Evolutionary conservation across 2,113 vertebrate species (phyloP).

Genomic region (Gavia stellata): DNA sequence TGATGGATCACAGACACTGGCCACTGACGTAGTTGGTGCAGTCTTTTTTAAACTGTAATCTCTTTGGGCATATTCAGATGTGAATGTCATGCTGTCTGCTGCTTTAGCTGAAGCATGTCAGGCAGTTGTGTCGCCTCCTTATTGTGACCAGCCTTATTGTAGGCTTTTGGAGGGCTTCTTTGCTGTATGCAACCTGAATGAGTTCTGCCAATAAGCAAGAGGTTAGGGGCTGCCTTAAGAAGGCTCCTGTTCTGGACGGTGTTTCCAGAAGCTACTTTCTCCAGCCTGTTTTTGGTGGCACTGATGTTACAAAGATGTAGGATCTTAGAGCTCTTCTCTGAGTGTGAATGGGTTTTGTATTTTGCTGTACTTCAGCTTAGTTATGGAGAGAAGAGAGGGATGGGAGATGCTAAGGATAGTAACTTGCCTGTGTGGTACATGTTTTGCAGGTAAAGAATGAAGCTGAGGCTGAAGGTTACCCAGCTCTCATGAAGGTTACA

Average conservation of each 20-base stretch:
- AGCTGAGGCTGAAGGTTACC: background rate
- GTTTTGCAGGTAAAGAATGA: background rate
- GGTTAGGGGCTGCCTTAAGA: background rate
- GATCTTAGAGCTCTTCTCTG: background rate
- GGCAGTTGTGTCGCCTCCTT: conserved; percentile 36
- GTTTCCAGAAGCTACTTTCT: background rate
- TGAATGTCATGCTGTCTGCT: conserved; percentile 49
- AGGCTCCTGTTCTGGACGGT: background rate
- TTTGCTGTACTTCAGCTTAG: background rate
- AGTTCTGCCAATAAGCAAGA: conserved; percentile 11
- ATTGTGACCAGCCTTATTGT: background rate
- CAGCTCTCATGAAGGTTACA: background rate
- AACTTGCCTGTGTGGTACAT: background rate
- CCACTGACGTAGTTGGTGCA: background rate
- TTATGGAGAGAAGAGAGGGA: background rate
- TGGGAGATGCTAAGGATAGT: background rate
- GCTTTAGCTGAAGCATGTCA: conserved; percentile 19
- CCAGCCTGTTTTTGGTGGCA: background rate
- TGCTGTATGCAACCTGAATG: background rate
- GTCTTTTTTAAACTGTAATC: background rate
- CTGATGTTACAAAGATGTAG: background rate
- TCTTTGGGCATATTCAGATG: conserved; percentile 38
- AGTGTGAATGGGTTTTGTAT: background rate
- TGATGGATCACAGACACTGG: background rate
- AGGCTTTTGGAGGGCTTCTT: conserved; percentile 52